Percentiles rank a stretch among this genome's conserved stretches.
phyloP scores from a whole-genome alignment of 2,888 invertebrate species.

The Quadroppia sp. region DNA sequence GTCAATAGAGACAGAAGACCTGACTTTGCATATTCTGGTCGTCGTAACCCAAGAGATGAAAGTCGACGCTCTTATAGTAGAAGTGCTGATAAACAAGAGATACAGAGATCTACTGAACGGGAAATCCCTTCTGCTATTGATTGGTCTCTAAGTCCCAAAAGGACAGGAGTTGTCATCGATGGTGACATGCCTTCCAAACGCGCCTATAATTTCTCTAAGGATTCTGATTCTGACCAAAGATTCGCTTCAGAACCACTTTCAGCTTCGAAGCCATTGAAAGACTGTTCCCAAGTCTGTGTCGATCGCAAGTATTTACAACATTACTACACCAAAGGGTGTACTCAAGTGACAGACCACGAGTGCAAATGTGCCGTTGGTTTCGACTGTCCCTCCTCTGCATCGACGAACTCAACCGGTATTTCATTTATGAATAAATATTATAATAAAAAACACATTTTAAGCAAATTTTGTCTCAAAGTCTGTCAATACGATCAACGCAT shows the following conservation, averaged over 20 bases:
- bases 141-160: not conserved
- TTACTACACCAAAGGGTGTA: slow-evolving; percentile 25
- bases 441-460: not conserved
- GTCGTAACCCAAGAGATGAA: too few species aligned
- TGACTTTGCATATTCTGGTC: too few species aligned
- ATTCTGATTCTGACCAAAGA: too few species aligned
- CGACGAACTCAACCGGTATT: not conserved
- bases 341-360: slow-evolving; percentile 7
- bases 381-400: slow-evolving; percentile 19
- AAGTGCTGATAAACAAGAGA: too few species aligned
- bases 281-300: slow-evolving; percentile 24
- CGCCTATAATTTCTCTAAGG: not conserved
- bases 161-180: not conserved
- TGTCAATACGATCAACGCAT: slow-evolving; percentile 25
- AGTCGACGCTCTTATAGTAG: too few species aligned
- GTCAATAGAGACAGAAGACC: not conserved
- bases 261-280: too few species aligned
- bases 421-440: not conserved
- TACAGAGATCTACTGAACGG: not conserved
- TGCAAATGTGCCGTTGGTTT: slow-evolving; percentile 40
- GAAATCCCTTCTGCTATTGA: not conserved
- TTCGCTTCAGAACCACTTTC: too few species aligned
- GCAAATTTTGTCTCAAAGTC: not conserved
- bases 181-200: not conserved
- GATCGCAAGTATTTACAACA: slow-evolving; percentile 21